Evolutionary conservation across 2,888 invertebrate genomes (phyloP), one percentile per base, ranked within the genome.

Genomic region (Hypsopygia costalis): DNA sequence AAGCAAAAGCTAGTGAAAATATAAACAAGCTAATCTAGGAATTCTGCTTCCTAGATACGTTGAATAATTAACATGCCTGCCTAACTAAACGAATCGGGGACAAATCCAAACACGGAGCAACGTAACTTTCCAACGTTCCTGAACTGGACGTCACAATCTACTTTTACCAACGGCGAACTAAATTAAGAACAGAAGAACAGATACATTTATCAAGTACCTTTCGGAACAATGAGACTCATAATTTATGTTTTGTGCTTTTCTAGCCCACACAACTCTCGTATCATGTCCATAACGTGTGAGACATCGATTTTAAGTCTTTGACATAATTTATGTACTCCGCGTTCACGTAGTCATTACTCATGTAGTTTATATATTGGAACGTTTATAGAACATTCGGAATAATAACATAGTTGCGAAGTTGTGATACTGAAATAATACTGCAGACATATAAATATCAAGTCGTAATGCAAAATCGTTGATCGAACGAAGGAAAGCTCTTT

Each of bases 131-230:
- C 43, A 64, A 57, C 59, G 65, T 65, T 62, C 54, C 57, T 49
- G 52, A 55, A 51, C 37, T 44, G 46, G 56, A 58, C 52, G 50
- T 51, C 59, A 58, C 44, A 55, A 48, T 58, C 60, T 55, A 65
- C 65, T 75, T 70, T 71, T 69, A 66, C 64, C 58, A 65, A 16
- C 60, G 57, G 44, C 49, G 36, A 48, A 25, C 62, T 63, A 64
- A 72, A 69, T 73, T 70, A 68, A 70, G 66, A 69, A 58, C 60
- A n/a, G n/a, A n/a, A n/a, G n/a, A n/a, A 62, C 54, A 59, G 62
- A 69, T 65, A 65, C 72, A 79, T 79, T 75, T 74, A 77, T 78
- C 77, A 79, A 78, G 60, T 61, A 61, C 63, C 73, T 68, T 73
- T 75, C 68, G 64, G 69, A 76, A 81, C 76, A 79, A 77, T 77